Base-by-base conservation (phyloP, 2,888 invertebrate genomes). In the Lepidochitona cinerea region DNA sequence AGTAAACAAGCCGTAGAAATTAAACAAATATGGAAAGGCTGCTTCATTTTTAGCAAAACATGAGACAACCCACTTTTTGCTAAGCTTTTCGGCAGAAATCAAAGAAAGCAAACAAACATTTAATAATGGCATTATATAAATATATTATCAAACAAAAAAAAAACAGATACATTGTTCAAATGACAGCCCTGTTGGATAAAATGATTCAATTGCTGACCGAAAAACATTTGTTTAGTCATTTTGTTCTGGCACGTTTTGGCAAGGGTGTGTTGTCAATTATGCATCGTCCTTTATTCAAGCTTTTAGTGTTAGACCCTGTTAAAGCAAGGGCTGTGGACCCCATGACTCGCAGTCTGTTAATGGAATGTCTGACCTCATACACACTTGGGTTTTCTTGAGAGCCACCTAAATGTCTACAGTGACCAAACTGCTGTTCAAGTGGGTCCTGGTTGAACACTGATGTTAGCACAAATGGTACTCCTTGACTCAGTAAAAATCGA, bases 391-490 rank as follows among this genome's bases (percentile, higher is more conserved):
- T 41, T 18, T 41, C 41, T 18, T 41, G 41, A 9, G 41, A 41
- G 9, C 41, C 41, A 41, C 41, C 41, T 12, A 41, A 18, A 41
- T 41, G 41, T 41, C 41, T 9, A 41, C 41, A 72, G 64, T 78
- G 78, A n/a, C 75, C 64, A 67, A 77, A 79, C 29, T 76, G 76
- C 49, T 77, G 77, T 36, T 79, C 79, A 26, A 77, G 68, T 0
- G 76, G 74, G 41, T 79, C 77, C 32, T 79, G 79, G 26, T 76
- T 79, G 70, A 70, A 70, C 18, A 23, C 5, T 32, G 26, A 33
- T 18, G 72, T 72, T 6, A 72, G 36, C 3, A 72, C 72, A 52
- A 32, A 72, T 2, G 37, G 29, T n/a, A 70, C 75, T 33, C 79
- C 77, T 1, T 35, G 35, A 41, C 65, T 36, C 3, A 79, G 37